A percentile compares a stretch with the other conserved stretches of the same genome.
phyloP scores from a whole-genome alignment of 2,113 vertebrate species.

The Psittacula cyanocephala region DNA sequence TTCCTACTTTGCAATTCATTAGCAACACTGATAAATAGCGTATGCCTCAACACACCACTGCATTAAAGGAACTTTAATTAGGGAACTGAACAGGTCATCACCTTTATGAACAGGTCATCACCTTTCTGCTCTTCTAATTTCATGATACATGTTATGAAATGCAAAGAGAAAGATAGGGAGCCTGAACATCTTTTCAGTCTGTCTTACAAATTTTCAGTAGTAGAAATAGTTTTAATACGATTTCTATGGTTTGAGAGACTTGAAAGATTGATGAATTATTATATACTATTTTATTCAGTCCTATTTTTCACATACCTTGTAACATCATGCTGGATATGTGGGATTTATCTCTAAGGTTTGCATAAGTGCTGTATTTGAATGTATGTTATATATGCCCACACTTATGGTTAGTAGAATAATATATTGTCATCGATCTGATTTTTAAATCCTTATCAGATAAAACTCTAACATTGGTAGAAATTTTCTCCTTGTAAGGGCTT shows the following conservation, averaged over 20 bases:
- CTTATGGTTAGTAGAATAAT: background rate
- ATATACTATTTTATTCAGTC: background rate
- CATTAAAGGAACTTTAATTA: background rate
- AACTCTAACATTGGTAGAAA: background rate
- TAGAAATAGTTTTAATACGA: background rate
- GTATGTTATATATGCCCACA: background rate
- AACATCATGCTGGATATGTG: background rate
- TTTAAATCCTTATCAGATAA: background rate
- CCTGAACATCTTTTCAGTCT: background rate
- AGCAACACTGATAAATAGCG: background rate
- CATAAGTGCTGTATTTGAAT: constrained; percentile 23
- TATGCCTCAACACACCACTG: background rate
- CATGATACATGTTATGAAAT: background rate
- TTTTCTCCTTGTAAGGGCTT: constrained; percentile 6
- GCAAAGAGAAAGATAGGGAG: background rate
- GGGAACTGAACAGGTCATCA: background rate
- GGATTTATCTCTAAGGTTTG: background rate
- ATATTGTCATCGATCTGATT: background rate
- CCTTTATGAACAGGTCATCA: background rate
- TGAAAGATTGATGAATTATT: background rate
- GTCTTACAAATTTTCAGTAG: background rate
- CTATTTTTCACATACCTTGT: background rate
- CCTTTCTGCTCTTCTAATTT: background rate
- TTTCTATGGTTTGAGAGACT: background rate
- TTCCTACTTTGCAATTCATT: background rate